A percentile compares a stretch with the other conserved stretches of the same genome.
phyloP scores from a whole-genome alignment of 2,113 vertebrate species.

The Zingel zingel region DNA sequence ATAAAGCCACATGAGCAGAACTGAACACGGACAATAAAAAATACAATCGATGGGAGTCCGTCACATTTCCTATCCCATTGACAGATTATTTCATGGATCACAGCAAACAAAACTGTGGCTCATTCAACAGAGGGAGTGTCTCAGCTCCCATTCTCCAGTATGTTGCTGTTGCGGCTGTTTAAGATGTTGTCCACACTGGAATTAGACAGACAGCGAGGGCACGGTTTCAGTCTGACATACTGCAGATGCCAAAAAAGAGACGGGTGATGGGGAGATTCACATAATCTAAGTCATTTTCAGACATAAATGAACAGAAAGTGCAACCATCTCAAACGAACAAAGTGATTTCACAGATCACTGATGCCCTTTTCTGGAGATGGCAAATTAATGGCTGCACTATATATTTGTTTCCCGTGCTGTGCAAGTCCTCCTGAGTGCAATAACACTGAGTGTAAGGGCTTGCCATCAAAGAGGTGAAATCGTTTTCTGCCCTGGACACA shows the following conservation, averaged over 20 bases:
- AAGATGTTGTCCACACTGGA: slow-evolving; percentile 67
- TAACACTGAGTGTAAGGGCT: slow-evolving; percentile 76
- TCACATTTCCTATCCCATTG: slow-evolving; percentile 71
- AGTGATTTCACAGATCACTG: slow-evolving; percentile 89
- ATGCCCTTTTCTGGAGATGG: slow-evolving; percentile 86
- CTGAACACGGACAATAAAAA: slow-evolving; percentile 80
- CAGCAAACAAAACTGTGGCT: slow-evolving; percentile 71
- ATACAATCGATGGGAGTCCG: slow-evolving; percentile 74
- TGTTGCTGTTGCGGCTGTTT: slow-evolving; percentile 66
- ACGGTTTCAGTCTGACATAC: slow-evolving; percentile 76
- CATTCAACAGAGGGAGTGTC: slow-evolving; percentile 59
- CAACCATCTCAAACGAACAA: slow-evolving; percentile 86
- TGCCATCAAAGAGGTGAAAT: slow-evolving; percentile 71
- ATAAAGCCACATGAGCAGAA: slow-evolving; percentile 81
- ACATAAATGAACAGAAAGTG: slow-evolving; percentile 87
- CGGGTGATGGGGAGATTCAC: slow-evolving; percentile 77
- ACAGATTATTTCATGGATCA: slow-evolving; percentile 79
- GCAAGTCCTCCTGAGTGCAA: slow-evolving; percentile 77
- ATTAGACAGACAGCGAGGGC: slow-evolving; percentile 73
- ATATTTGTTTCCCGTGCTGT: slow-evolving; percentile 72
- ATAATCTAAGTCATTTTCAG: slow-evolving; percentile 87
- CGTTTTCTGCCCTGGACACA: slow-evolving; percentile 68
- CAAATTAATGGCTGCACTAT: slow-evolving; percentile 85
- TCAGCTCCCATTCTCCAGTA: slow-evolving; percentile 54
- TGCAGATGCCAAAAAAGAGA: slow-evolving; percentile 77